Evolutionary conservation across 2,888 invertebrate genomes (phyloP), one percentile per base, ranked within the genome.

Genomic region (Aspidapion aeneum): DNA sequence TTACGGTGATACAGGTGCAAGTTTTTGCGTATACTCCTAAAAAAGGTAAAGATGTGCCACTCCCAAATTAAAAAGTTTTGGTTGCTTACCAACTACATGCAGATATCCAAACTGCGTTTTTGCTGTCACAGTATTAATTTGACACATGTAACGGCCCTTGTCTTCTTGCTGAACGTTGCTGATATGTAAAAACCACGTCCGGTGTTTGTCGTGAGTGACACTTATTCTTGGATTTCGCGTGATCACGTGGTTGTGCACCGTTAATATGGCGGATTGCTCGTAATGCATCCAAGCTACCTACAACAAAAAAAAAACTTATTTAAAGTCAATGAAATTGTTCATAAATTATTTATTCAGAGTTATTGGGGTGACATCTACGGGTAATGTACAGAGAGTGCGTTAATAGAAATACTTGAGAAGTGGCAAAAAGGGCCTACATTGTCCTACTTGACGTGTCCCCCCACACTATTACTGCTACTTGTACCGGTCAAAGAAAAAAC

Each of bases 221-320:
- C 91, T 92, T 76, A 96, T 94, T 67, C 95, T 86, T 12, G 94
- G 93, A 84, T 95, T 95, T 74, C 94, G 87, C 61, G 95, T 95
- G 80, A 96, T 95, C 78, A 96, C 95, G 83, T 95, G 94, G 82
- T 92, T 94, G 82, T 95, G 94, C 59, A 95, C 94, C 55, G 95
- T 94, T 76, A 96, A 81, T 75, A 96, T 95, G 57, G 95, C 94
- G 60, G 94, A 94, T 81, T 94, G 94, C 80, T 95, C 95, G 80
- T 93, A 94, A 80, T 95, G 92, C 91, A 96, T 95, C 96, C 95
- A 96, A 73, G 95, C 96, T 69, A 96, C 94, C 96, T 96, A 83
- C 35, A 82, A 81, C 68, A 66, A 74, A 71, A 59, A 60, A 49
- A 57, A 16, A 20, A 55, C 1, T 9, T 17, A 58, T 49, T 54